These are phyloP conservation scores for Cheilinus undulatus DNA, from an alignment of 2,113 vertebrate genomes.

Conservation along the genomic window DNA sequence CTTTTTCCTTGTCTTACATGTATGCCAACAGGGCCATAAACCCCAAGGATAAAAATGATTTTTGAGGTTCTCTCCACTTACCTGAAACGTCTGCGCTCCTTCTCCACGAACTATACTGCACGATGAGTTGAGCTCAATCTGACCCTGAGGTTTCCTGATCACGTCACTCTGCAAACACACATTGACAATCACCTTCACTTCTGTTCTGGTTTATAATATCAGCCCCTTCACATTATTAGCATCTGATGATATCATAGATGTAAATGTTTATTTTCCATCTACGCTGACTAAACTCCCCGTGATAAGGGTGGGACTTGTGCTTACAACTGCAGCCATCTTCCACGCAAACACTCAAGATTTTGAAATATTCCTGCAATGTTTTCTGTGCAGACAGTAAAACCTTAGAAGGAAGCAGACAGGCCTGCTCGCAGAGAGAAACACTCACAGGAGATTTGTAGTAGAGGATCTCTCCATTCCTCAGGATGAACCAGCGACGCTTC, in stretches of 20 bases:
- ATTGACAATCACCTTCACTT: background rate
- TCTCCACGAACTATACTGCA: conserved; percentile 89
- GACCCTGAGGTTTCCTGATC: conserved; percentile 91
- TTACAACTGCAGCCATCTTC: conserved; percentile 1
- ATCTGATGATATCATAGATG: no score
- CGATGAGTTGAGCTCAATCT: conserved; percentile 89
- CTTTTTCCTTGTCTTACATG: no score
- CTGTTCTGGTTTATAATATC: no score
- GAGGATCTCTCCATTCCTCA: conserved; percentile 90
- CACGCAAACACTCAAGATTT: conserved; percentile 2
- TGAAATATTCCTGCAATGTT: conserved; percentile 32
- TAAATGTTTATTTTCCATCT: background rate
- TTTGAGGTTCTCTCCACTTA: conserved; percentile 54
- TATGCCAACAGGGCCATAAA: no score
- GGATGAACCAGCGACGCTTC: conserved; percentile 93
- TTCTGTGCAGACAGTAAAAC: conserved; percentile 26
- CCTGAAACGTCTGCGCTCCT: conserved; percentile 91
- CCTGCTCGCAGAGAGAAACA: conserved; percentile 15
- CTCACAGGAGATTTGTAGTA: conserved; percentile 94
- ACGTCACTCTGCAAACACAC: conserved; percentile 86
- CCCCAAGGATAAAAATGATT: background rate
- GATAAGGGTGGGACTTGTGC: background rate
- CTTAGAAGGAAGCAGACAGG: conserved; percentile 45
- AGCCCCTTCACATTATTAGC: no score
- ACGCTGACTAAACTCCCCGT: background rate